Base-by-base conservation (phyloP, 1,140 invertebrate genomes). In the Atta colombica region DNA sequence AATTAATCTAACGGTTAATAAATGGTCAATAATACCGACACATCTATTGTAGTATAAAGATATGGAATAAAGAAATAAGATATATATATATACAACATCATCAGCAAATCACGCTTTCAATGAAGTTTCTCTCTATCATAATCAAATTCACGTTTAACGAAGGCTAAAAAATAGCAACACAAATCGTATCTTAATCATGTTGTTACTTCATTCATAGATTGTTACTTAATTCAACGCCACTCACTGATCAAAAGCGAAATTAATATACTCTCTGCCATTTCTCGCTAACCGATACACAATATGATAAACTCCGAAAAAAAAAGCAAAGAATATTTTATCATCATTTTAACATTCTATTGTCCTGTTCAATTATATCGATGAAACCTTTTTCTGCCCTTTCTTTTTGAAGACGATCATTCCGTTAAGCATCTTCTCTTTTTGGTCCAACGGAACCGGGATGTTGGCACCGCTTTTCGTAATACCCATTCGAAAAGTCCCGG, bases 401-500 rank as follows among this genome's bases (percentile, higher is more conserved):
- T 28, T 45, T 21, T 31, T 45, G 18, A 49, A 80, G 77, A 65
- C 58, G 69, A 35, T 69, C 49, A 49, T 31, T 55, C 31, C 35
- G 28, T 66, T 81, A 39, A 53, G 45, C 51, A 35, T 65, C 39
- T 68, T 16, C 66, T 14, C 18, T 80, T 80, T 51, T 74, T 28
- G 28, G 55, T 31, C 21, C n/a, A 21, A 28, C 12, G 35, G 31
- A 14, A 80, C 69, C 39, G 31, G 58, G 55, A 88, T 58, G 58
- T 31, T 71, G 61, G 61, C 77, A 53, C 12, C n/a, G 49, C 49
- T 87, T 75, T 87, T 89, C 89, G 74, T 89, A 85, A 87, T 90
- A 80, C 68, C 51, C n/a, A 60, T 74, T 74, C 88, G 85, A 85
- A 81, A 85, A 87, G 75, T 61, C 86, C 74, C 75, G 58, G 6